Percentiles rank a stretch among this genome's conserved stretches.
Evolutionary conservation across 2,113 vertebrate genomes (phyloP).

Genomic region (Shinisaurus crocodilurus): DNA sequence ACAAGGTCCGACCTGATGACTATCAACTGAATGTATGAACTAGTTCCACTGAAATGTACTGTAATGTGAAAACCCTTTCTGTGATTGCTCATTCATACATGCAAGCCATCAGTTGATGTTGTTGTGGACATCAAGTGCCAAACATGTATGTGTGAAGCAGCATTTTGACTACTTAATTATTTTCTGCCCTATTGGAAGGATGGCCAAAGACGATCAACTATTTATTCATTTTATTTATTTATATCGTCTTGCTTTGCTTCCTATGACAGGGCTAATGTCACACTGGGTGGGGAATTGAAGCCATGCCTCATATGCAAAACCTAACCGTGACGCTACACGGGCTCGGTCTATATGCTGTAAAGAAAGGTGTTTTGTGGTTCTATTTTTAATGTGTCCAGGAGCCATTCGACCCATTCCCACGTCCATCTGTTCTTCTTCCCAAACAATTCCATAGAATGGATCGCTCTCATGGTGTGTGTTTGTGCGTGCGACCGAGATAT

Average conservation of each 20-base stretch:
- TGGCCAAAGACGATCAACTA: background rate
- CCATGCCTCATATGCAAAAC: background rate
- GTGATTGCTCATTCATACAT: background rate
- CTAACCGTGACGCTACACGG: background rate
- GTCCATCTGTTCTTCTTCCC: background rate
- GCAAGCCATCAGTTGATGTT: background rate
- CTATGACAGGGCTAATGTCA: background rate
- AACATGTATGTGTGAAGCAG: background rate
- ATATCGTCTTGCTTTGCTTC: background rate
- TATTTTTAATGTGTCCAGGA: background rate
- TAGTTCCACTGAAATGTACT: background rate
- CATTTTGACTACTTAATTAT: background rate
- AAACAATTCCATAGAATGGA: background rate
- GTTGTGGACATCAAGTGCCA: background rate
- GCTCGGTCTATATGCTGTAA: background rate
- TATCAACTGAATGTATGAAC: background rate
- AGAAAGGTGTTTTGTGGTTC: background rate
- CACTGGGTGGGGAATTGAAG: background rate
- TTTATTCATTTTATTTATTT: background rate
- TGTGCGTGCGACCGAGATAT: too few species aligned
- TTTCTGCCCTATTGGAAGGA: background rate
- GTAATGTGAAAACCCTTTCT: background rate
- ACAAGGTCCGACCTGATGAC: background rate
- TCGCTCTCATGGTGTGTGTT: too few species aligned
- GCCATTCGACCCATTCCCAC: background rate